These are phyloP conservation scores for Acromyrmex heyeri DNA, from an alignment of 1,140 invertebrate species.

Conservation along the genomic window DNA sequence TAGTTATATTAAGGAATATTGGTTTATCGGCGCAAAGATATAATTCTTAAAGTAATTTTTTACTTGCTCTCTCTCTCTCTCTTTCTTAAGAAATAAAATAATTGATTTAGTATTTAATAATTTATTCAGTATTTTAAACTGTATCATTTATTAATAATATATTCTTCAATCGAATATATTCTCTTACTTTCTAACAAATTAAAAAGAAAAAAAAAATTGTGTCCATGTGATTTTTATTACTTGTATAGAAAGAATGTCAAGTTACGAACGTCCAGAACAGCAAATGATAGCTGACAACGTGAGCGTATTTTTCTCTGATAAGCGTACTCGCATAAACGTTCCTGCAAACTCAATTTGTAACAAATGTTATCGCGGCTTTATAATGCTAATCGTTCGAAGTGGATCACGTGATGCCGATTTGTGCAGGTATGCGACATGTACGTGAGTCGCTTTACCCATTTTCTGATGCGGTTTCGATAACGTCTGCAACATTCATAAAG, in stretches of 20 bases:
- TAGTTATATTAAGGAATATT: background rate
- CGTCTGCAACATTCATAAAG: constrained; percentile 68
- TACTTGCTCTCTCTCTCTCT: background rate
- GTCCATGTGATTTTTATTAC: background rate
- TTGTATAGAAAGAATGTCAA: background rate
- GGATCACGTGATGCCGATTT: constrained; percentile 71
- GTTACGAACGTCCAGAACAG: constrained; percentile 3
- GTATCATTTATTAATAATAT: background rate
- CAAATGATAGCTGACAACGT: constrained; percentile 28
- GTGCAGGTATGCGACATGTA: constrained; percentile 20
- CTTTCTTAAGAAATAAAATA: background rate
- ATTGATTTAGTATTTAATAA: background rate
- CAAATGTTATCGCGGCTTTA: constrained; percentile 75
- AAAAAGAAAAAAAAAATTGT: background rate
- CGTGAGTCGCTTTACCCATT: constrained; percentile 1
- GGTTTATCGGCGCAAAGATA: background rate
- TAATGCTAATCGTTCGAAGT: constrained; percentile 69
- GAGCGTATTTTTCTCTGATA: constrained; percentile 64
- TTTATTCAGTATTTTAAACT: background rate
- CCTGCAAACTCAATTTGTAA: constrained; percentile 70
- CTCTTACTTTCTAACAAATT: background rate
- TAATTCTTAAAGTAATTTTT: background rate
- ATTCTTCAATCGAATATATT: background rate
- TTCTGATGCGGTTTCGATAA: constrained; percentile 17
- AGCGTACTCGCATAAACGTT: constrained; percentile 68